Evolutionary conservation across 2,888 invertebrate species (phyloP).

Genomic region (Lydus trimaculatus): DNA sequence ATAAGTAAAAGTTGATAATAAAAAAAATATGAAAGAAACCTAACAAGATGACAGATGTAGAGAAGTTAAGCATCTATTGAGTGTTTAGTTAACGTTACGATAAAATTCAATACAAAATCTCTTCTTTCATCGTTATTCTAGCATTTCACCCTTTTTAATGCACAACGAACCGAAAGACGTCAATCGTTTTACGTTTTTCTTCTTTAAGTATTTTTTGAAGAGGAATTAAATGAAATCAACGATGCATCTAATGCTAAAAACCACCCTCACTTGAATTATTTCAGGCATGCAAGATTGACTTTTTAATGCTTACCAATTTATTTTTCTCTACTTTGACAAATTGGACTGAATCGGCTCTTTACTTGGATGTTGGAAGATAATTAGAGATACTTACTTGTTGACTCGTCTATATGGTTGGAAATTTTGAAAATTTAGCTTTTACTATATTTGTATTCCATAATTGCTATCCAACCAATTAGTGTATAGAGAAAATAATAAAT

Average conservation of each 20-base stretch:
- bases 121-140: background rate
- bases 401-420: background rate
- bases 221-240: background rate
- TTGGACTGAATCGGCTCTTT: background rate
- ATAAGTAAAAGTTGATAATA: background rate
- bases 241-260: slow-evolving; percentile 1
- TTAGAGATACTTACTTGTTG: background rate
- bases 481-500: background rate
- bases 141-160: background rate
- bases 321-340: background rate
- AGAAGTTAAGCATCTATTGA: background rate
- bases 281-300: background rate
- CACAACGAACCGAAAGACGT: background rate
- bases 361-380: background rate
- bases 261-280: background rate
- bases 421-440: background rate
- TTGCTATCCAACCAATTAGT: background rate
- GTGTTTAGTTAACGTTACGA: slow-evolving; percentile 1
- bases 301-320: background rate
- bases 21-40: background rate
- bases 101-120: slow-evolving; percentile 8
- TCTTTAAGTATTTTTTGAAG: background rate
- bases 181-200: background rate
- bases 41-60: background rate
- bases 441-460: too few species aligned